Conservation (phyloP, 92 coral and sea anemone genomes). For the Nematostella vectensis region DNA sequence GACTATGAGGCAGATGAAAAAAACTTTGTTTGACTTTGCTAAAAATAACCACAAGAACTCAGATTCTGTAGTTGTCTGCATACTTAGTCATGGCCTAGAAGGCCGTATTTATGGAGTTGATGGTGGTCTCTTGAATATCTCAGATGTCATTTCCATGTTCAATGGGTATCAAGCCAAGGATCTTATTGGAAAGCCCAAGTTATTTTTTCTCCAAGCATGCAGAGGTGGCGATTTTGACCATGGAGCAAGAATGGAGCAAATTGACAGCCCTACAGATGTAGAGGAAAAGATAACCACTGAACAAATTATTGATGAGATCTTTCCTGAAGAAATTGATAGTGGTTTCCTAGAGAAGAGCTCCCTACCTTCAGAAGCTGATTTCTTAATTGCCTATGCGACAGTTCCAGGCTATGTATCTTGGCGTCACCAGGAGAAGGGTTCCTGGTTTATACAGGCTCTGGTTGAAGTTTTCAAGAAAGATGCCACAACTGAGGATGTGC, state of each 20-base stretch:
- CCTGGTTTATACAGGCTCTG: slow-evolving; percentile 96
- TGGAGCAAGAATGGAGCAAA: slow-evolving; percentile 47
- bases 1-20: slow-evolving; percentile 44
- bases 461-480: slow-evolving; percentile 67
- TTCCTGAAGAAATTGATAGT: slow-evolving; percentile 63
- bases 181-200: slow-evolving; percentile 88
- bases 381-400: slow-evolving; percentile 83
- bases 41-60: slow-evolving; percentile 52
- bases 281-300: slow-evolving; percentile 25
- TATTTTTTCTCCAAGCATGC: slow-evolving; percentile 94
- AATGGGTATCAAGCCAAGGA: slow-evolving; percentile 81
- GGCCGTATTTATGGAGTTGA: slow-evolving; percentile 81
- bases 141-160: slow-evolving; percentile 68
- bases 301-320: slow-evolving; percentile 46
- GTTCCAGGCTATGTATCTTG: slow-evolving; percentile 99
- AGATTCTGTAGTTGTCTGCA: slow-evolving; percentile 88
- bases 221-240: slow-evolving; percentile 88
- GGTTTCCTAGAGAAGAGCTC: slow-evolving; percentile 43
- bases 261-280: slow-evolving; percentile 4
- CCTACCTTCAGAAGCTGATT: slow-evolving; percentile 90
- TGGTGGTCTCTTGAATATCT: slow-evolving; percentile 69
- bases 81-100: slow-evolving; percentile 90
- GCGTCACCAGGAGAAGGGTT: slow-evolving; percentile 85
- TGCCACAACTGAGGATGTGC: slow-evolving; percentile 75
- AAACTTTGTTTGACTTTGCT: slow-evolving; percentile 57